These are phyloP conservation scores for Diachrysia chrysitis DNA, from an alignment of 2,888 invertebrate genomes.

Conservation along the genomic window DNA sequence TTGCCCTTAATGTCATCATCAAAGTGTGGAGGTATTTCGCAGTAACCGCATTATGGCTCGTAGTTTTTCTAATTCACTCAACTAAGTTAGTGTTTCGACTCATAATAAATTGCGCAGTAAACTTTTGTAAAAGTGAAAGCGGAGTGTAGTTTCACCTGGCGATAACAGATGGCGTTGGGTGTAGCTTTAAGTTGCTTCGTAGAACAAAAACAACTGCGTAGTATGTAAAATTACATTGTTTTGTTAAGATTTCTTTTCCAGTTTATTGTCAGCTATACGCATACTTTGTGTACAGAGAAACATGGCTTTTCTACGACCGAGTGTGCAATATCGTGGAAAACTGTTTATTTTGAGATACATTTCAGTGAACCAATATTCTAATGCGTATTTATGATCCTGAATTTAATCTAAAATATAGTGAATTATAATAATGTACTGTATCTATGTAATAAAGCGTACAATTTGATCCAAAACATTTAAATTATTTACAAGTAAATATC, in stretches of 20 bases:
- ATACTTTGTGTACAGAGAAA: not conserved
- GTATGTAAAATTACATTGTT: slow-evolving; percentile 9
- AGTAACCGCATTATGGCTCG: slow-evolving; percentile 56
- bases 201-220: not conserved
- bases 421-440: not conserved
- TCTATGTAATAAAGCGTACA: not conserved
- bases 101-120: slow-evolving; percentile 59
- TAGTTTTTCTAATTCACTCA: slow-evolving; percentile 64
- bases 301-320: not conserved
- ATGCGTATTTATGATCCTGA: not conserved
- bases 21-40: slow-evolving; percentile 63
- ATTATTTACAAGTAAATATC: not conserved
- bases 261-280: slow-evolving; percentile 2
- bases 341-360: not conserved
- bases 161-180: slow-evolving; percentile 60
- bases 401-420: not conserved
- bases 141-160: slow-evolving; percentile 38
- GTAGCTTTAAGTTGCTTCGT: slow-evolving; percentile 24
- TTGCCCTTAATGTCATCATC: slow-evolving; percentile 72
- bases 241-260: not conserved
- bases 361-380: not conserved
- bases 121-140: slow-evolving; percentile 47
- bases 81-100: slow-evolving; percentile 59
- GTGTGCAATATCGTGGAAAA: not conserved
- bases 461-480: not conserved